These are phyloP conservation scores for Maniola jurtina DNA, from an alignment of 1,140 invertebrate species.

Conservation along the genomic window DNA sequence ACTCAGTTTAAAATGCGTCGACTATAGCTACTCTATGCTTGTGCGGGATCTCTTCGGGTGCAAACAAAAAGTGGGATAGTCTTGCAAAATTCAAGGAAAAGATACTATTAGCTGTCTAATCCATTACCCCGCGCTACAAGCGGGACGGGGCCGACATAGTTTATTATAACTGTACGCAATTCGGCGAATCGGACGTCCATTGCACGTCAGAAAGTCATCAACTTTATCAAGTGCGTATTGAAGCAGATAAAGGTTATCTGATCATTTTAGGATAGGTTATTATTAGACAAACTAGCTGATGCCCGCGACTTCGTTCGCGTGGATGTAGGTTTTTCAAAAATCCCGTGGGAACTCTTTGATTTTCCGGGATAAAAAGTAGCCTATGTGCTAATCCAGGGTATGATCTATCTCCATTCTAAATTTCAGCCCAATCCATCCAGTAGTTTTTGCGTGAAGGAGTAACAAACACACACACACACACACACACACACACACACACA, in stretches of 20 bases:
- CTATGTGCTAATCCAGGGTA: too few species aligned
- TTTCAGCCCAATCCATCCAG: too few species aligned
- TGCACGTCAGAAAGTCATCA: constrained; percentile 22
- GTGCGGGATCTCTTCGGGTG: background rate
- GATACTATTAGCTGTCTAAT: constrained; percentile 26
- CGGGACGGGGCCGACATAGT: constrained; percentile 26
- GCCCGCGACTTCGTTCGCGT: too few species aligned
- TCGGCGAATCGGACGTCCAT: constrained; percentile 27
- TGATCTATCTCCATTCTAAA: too few species aligned
- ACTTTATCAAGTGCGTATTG: constrained; percentile 12
- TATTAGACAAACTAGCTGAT: too few species aligned
- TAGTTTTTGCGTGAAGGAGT: too few species aligned
- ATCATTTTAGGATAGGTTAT: background rate
- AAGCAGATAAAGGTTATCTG: background rate
- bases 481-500: too few species aligned
- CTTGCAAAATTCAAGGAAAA: constrained; percentile 22
- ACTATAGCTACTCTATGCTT: background rate
- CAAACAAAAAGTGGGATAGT: constrained; percentile 22
- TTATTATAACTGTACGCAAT: constrained; percentile 34
- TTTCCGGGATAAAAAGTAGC: too few species aligned
- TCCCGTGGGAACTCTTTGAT: too few species aligned
- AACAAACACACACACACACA: too few species aligned
- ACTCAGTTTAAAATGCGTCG: too few species aligned
- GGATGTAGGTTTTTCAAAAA: too few species aligned
- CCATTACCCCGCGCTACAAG: constrained; percentile 24